Evolutionary conservation across 2,888 invertebrate species (phyloP), one percentile per base, ranked within the genome.

Genomic region (Archips xylosteana): DNA sequence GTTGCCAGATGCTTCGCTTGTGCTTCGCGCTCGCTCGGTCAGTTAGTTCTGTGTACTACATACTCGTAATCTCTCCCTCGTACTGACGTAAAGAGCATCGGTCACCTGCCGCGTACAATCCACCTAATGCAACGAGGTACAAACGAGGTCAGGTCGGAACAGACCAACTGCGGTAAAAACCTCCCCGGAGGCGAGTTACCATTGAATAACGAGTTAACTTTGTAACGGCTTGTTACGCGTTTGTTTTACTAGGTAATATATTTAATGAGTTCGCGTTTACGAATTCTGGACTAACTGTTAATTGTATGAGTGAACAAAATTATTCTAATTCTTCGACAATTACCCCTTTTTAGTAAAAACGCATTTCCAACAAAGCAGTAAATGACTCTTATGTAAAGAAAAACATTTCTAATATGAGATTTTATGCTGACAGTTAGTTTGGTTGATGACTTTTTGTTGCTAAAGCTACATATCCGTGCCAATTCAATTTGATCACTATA

Each of bases 171-270:
- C 65, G 64, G 64, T 23, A 34, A 49, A 64, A 65, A 49, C 51
- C 47, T 65, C 65, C 36, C 51, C 51, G 12, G 36, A 51, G 65
- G n/a, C 34, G 65, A n/a, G 36, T 65, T 65, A 34, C 32, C 65
- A 51, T 51, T 36, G 65, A 36, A 65, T 51, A 51, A 51, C 51
- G 36, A 47, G 65, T 51, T 51, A 15, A 65, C 51, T 65, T 51
- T 15, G 34, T 32, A 51, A 51, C 49, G 0, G 49, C 42, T 34
- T 3, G 47, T 47, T 13, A 15, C 36, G 49, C 15, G 15, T 51
- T 65, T 36, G 47, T 51, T 65, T 3, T 10, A 34, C 13, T 34
- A 23, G 23, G 23, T 23, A 34, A 63, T 62, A 45, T 15, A 63
- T 54, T 54, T 54, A 9, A 23, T 4, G 57, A 8, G 54, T 54